A percentile compares a stretch with the other conserved stretches of the same genome.
phyloP scores from a whole-genome alignment of 2,888 invertebrate species.

The Drosophila vallismaia region DNA sequence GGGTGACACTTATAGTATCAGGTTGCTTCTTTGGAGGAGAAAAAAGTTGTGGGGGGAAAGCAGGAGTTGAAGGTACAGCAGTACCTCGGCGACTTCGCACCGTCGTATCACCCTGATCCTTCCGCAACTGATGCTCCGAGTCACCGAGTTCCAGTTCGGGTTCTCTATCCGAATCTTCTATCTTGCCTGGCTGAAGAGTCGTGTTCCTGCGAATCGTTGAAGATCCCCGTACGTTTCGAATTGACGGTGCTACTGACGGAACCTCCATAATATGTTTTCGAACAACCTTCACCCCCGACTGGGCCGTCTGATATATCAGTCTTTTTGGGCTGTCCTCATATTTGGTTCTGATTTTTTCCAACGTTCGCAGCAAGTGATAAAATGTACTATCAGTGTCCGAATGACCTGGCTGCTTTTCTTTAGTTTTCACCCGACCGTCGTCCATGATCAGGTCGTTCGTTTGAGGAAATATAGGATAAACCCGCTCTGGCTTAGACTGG shows the following conservation, averaged over 20 bases:
- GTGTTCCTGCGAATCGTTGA: not conserved
- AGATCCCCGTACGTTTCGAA: not conserved
- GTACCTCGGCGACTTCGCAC: too few relatives aligned
- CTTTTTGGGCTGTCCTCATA: conserved; percentile 11
- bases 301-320: conserved; percentile 29
- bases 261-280: not conserved
- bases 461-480: conserved; percentile 61
- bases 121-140: not conserved
- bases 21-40: not conserved
- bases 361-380: conserved; percentile 25
- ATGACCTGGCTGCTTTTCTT: accelerated
- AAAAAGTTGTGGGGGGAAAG: too few relatives aligned
- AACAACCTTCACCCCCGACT: not conserved
- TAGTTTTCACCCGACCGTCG: not conserved
- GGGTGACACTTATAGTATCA: conserved; percentile 29
- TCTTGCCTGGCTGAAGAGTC: not conserved
- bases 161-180: not conserved
- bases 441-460: too few relatives aligned
- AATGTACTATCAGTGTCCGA: conserved; percentile 1
- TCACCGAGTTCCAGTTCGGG: not conserved
- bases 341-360: conserved; percentile 45
- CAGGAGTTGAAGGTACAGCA: too few relatives aligned
- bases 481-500: conserved; percentile 75
- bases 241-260: not conserved
- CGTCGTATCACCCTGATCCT: too few relatives aligned